These are phyloP conservation scores for Tadarida brasiliensis DNA, from an alignment of 2,797 vertebrate species.

Conservation along the genomic window DNA sequence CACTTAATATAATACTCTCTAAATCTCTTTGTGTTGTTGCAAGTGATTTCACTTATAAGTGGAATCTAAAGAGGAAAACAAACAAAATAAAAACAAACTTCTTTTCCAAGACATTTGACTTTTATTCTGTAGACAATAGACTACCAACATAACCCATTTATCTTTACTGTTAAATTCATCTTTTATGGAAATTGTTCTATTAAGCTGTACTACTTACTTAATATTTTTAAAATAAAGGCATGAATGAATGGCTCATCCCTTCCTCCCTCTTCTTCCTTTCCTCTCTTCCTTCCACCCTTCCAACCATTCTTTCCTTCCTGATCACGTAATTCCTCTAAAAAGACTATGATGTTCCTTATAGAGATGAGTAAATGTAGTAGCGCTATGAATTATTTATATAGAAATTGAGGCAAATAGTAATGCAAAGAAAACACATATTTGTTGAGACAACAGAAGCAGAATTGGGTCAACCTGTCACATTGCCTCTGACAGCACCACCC, in stretches of 20 bases:
- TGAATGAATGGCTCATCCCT: not conserved
- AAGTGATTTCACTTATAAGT: not conserved
- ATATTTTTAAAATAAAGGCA: not conserved
- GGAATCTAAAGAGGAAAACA: not conserved
- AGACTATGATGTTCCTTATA: not conserved
- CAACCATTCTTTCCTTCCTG: not conserved
- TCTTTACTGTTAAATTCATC: not conserved
- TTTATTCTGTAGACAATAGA: not conserved
- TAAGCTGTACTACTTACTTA: not conserved
- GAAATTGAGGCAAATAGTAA: not conserved
- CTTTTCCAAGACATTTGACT: not conserved
- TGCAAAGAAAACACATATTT: not conserved
- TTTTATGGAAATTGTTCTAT: not conserved
- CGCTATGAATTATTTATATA: not conserved
- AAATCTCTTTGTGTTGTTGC: not conserved
- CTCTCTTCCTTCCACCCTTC: not conserved
- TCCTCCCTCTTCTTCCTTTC: not conserved
- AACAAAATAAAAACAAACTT: not conserved
- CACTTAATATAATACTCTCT: not conserved
- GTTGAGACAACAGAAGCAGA: not conserved
- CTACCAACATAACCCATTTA: not conserved
- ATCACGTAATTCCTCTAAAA: not conserved
- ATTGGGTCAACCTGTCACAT: not conserved
- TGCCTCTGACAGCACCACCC: accelerated
- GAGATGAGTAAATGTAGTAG: not conserved